Evolutionary conservation across 2,888 invertebrate species (phyloP), one percentile per base, ranked within the genome.

Genomic region (Prosopocoilus inquinatus): DNA sequence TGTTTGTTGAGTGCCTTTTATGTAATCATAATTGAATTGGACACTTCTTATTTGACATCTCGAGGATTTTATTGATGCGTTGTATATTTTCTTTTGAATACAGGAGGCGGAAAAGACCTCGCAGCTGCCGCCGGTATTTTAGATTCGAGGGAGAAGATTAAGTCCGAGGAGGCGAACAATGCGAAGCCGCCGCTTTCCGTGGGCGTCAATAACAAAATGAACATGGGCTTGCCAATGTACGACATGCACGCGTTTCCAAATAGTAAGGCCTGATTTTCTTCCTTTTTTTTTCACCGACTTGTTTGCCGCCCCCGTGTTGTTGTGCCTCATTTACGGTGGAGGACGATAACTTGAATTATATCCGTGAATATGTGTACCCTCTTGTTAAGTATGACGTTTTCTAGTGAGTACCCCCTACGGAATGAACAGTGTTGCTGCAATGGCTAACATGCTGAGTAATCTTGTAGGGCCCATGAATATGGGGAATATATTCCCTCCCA

Each of bases 21-120:
- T n/a, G n/a, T n/a, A n/a, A n/a, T n/a, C n/a, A n/a, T n/a, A n/a
- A n/a, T n/a, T n/a, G n/a, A n/a, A n/a, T n/a, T n/a, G n/a, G n/a
- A n/a, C n/a, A n/a, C n/a, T n/a, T n/a, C n/a, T n/a, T n/a, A 34
- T 9, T 7, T 11, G 11, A 48, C 35, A 13, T 7, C 7, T 34
- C n/a, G n/a, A n/a, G n/a, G n/a, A n/a, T 49, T 46, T 32, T 44
- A 46, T 39, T 36, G 39, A 35, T 41, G 36, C 5, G 3, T 28
- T 46, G 44, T 7, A 0, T 28, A 11, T 11, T 12, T 28, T 43
- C 5, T 12, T 33, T 32, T 28, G 59, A 56, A 54, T 56, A 59
- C 70, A 89, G 93, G 93, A 65, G 93, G 93, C 9, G 93, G 93
- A 11, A 92, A 91, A 73, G 90, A 91, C 69, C 79, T 94, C 70